These are phyloP conservation scores for Gymnothorax reevesii DNA, from an alignment of 2,797 vertebrate genomes.

Conservation along the genomic window DNA sequence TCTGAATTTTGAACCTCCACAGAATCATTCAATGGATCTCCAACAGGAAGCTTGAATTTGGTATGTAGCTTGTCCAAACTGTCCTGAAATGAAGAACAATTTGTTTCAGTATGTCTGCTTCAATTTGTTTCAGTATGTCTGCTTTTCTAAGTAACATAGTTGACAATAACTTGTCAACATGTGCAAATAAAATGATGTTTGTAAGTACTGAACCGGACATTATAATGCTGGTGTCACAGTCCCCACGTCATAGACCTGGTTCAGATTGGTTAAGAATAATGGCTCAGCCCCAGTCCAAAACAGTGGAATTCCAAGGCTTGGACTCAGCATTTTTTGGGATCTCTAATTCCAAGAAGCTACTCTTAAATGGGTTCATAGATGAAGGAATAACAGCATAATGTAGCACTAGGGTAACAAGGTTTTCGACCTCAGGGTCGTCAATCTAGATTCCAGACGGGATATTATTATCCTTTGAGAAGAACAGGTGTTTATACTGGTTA, in stretches of 20 bases:
- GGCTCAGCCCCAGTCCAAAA: no score
- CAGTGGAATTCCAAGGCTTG: no score
- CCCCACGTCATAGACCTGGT: no score
- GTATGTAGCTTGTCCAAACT: constrained; percentile 62
- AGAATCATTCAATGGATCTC: constrained; percentile 97
- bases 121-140: not conserved
- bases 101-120: not conserved
- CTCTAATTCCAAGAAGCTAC: no score
- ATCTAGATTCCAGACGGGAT: not conserved
- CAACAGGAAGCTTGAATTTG: constrained; percentile 94
- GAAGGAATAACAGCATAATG: not conserved
- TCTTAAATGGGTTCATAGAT: not conserved
- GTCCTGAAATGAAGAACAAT: not conserved
- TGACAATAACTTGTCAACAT: not conserved
- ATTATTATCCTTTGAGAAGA: not conserved
- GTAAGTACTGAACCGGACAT: no score
- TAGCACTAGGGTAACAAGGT: constrained; percentile 18
- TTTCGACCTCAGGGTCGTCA: not conserved
- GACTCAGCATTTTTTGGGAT: no score
- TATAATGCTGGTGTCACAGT: no score
- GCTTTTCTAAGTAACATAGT: not conserved
- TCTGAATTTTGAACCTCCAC: constrained; percentile 19
- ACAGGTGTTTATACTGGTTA: not conserved
- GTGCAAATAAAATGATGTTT: no score
- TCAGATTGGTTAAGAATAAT: no score